Base-by-base conservation (phyloP, 1,140 invertebrate species). In the Drosophila malerkotliana region DNA sequence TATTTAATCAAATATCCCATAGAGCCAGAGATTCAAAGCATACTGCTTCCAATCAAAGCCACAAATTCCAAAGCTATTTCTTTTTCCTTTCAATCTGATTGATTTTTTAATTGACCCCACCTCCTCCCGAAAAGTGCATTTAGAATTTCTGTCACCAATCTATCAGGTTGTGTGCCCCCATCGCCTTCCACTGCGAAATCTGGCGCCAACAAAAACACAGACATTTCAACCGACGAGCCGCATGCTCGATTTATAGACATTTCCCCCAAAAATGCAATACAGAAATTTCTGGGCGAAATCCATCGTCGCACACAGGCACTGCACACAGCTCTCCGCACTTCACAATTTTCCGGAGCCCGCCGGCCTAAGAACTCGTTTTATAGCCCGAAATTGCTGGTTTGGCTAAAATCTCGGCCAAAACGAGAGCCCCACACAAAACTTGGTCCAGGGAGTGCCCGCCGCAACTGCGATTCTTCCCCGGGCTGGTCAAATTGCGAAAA, bases 191-290 rank as follows among this genome's bases (percentile, higher is more conserved):
- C 34, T n/a, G 34, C 9, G 7, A 10, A 47, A 32, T 28, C 41
- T 32, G 41, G 51, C 66, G 32, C 66, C 66, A 39, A 68, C 63
- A 39, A 69, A 69, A 64, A 69, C 28, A 55, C 49, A 39, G 37
- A 69, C 48, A 69, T 56, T 69, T 69, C 51, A n/a, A 2, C 41
- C 41, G 10, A 10, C 10, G 34, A 24, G 41, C 41, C 37, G 24
- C 67, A 66, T 69, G 51, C 53, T 47, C 66, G 66, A 68, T 69
- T 69, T 68, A 68, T 68, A 68, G 66, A 69, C 66, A 64, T 64
- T 67, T 64, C 60, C 47, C 62, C 63, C 24, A 49, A 69, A 69
- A 68, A 69, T 69, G 41, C 66, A 67, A 69, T 67, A 68, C 66
- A 30, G 41, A 68, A 48, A 48, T 48, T 56, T 48, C 47, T 61